Evolutionary conservation across 2,113 vertebrate genomes (phyloP), one percentile per base, ranked within the genome.

Genomic region (Stegastes partitus): DNA sequence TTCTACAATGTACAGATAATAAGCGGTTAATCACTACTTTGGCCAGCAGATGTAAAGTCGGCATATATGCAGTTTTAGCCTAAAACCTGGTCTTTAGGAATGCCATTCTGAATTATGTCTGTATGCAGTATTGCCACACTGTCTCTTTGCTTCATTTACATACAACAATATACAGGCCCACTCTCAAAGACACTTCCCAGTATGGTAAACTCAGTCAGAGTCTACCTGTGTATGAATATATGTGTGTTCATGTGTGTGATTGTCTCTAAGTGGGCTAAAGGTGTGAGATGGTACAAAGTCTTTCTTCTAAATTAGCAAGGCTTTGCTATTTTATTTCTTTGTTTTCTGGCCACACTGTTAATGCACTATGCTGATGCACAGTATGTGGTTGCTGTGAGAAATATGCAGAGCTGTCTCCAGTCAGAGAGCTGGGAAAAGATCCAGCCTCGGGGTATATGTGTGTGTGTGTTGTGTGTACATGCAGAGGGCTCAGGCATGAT

Each of bases 91-190:
- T 54, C 15, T 68, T 47, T 16, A 57, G 42, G 23, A 73, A 77
- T 2, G 21, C 51, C 39, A 22, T 22, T 57, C 23, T 53, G 3
- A 21, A 23, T 63, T 23, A 31, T 67, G 25, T 68, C 8, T 51
- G 22, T 47, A 47, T 16, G 31, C 31, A 61, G 64, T 77, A 70
- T 50, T 22, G 53, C 80, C 55, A 39, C 62, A 78, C 55, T 59
- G 58, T 89, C 67, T 83, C 75, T 51, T 65, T 62, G 85, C 89
- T 88, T 92, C 90, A 91, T 86, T 90, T 90, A 83, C 88, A 89
- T 92, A 84, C 77, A 92, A 92, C 84, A 94, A 92, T 93, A 93
- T 84, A 93, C 93, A 93, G 75, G 85, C 76, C 82, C 68, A 59
- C 77, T 83, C 81, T 55, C 75, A 91, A 84, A 86, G 76, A 82